Percentiles rank a stretch among this genome's conserved stretches.
phyloP scores from a whole-genome alignment of 2,888 invertebrate genomes.

The Plagodis dolabraria region DNA sequence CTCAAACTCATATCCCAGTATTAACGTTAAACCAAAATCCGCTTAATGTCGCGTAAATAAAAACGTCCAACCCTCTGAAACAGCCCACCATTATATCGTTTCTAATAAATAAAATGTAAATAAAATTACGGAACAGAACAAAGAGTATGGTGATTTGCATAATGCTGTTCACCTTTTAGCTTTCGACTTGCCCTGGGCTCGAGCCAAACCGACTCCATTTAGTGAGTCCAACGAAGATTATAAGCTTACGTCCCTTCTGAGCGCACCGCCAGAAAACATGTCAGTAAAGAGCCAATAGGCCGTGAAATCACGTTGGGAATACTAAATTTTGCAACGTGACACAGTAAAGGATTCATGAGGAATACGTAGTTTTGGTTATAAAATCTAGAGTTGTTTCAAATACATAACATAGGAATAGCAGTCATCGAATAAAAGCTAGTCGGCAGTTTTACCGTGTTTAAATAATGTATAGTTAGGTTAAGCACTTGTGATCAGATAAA shows the following conservation, averaged over 20 bases:
- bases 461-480: slow-evolving; percentile 29
- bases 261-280: slow-evolving; percentile 36
- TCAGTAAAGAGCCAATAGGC: slow-evolving; percentile 35
- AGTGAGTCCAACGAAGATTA: slow-evolving; percentile 68
- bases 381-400: slow-evolving; percentile 18
- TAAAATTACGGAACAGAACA: slow-evolving; percentile 73
- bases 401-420: not conserved
- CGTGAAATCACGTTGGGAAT: slow-evolving; percentile 33
- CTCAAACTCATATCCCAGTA: slow-evolving; percentile 30
- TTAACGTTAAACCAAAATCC: slow-evolving; percentile 47
- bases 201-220: slow-evolving; percentile 78
- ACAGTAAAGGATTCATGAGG: slow-evolving; percentile 30
- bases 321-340: slow-evolving; percentile 33
- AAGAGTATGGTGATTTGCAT: slow-evolving; percentile 81
- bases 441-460: slow-evolving; percentile 6
- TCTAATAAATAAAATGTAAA: slow-evolving; percentile 80
- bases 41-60: slow-evolving; percentile 57
- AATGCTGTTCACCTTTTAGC: slow-evolving; percentile 80
- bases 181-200: slow-evolving; percentile 69
- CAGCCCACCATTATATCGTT: slow-evolving; percentile 64
- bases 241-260: slow-evolving; percentile 64
- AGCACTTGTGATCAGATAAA: slow-evolving; percentile 40
- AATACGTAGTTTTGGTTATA: slow-evolving; percentile 19
- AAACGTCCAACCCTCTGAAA: slow-evolving; percentile 52
- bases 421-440: not conserved